phyloP scores from a whole-genome alignment of 2,113 vertebrate species.

The Parotia lawesii region DNA sequence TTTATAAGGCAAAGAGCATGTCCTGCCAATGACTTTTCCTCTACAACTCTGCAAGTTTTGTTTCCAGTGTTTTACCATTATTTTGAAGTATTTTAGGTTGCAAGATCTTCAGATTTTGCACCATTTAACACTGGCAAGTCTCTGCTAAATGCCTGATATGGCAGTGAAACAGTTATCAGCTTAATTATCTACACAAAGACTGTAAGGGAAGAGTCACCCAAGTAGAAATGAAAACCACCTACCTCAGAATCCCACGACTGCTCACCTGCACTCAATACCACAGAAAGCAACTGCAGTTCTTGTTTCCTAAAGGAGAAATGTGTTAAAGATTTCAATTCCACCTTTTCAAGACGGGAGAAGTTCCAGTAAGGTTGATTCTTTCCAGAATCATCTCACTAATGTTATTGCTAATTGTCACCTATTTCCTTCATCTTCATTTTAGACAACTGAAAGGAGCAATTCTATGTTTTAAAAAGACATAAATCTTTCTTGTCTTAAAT shows the following conservation, averaged over 20 bases:
- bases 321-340: neutral
- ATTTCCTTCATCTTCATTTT: neutral
- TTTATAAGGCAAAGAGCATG: neutral
- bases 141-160: neutral
- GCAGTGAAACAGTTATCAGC: neutral
- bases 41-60: neutral
- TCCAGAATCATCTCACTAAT: neutral
- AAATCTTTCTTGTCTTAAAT: neutral
- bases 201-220: neutral
- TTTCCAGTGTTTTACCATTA: neutral
- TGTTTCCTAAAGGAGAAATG: neutral
- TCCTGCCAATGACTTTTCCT: neutral
- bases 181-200: neutral
- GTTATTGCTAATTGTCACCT: neutral
- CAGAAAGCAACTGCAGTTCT: neutral
- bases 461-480: neutral
- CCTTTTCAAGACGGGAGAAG: neutral
- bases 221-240: neutral
- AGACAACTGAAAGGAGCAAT: neutral
- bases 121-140: neutral
- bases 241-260: accelerated
- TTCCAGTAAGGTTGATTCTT: neutral
- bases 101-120: neutral
- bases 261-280: neutral
- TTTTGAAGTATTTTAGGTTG: neutral